phyloP scores from a whole-genome alignment of 2,113 vertebrate genomes.

The Mesembrinibis cayennensis region DNA sequence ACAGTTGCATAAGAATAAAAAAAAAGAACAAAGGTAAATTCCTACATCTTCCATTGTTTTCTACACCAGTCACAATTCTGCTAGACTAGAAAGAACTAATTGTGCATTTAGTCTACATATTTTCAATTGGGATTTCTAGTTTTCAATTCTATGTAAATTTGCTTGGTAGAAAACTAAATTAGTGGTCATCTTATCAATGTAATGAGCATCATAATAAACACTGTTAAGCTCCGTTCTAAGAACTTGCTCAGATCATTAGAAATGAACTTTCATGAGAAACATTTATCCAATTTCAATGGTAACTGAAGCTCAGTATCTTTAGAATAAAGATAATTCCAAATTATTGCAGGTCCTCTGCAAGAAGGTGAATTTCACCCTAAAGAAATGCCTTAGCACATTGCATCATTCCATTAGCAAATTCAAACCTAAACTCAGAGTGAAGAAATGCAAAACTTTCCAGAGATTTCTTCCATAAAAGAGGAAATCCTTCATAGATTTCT shows the following conservation, averaged over 20 bases:
- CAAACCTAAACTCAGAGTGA: neutral
- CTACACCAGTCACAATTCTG: neutral
- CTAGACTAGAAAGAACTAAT: neutral
- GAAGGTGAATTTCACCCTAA: neutral
- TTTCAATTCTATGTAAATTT: neutral
- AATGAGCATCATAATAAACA: neutral
- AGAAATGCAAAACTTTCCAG: neutral
- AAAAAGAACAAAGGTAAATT: neutral
- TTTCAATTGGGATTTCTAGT: neutral
- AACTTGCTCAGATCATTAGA: neutral
- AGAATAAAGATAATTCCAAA: neutral
- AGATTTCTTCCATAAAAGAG: neutral
- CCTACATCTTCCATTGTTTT: neutral
- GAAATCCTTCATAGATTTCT: neutral
- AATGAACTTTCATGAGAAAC: neutral
- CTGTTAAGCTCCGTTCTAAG: neutral
- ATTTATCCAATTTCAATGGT: neutral
- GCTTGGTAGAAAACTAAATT: neutral
- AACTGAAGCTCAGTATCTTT: neutral
- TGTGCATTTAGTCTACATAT: neutral
- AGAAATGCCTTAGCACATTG: neutral
- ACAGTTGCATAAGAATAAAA: neutral
- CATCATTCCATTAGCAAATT: neutral
- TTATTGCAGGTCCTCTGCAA: neutral
- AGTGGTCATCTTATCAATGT: neutral